A percentile compares a stretch with the other conserved stretches of the same genome.
Conservation (phyloP, 2,888 invertebrate species). For the Sinotaia quadrata region DNA sequence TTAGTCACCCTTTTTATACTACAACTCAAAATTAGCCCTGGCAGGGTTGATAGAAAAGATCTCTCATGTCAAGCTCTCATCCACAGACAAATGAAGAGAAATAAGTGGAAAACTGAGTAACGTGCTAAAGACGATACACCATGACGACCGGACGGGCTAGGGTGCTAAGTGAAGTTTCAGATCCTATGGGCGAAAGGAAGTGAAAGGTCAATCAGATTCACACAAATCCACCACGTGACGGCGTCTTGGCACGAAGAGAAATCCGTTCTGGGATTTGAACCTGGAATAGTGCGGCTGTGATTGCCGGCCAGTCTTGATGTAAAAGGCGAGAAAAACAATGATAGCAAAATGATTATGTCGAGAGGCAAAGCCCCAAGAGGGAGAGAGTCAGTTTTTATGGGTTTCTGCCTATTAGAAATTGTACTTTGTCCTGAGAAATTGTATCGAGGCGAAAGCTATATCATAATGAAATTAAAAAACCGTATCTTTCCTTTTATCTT, state of each 20-base stretch:
- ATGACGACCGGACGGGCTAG: neutral
- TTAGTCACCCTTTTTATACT: no score
- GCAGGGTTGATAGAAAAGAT: conserved; percentile 6
- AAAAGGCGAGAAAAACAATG: neutral
- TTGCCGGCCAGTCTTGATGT: neutral
- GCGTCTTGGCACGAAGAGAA: neutral
- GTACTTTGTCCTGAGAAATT: no score
- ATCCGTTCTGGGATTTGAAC: conserved; percentile 5
- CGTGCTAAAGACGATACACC: neutral
- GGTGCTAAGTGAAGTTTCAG: neutral
- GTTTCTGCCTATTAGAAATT: no score
- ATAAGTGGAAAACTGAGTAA: neutral
- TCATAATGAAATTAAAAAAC: no score
- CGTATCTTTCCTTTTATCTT: no score
- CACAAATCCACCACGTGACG: neutral
- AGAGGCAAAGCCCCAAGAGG: no score
- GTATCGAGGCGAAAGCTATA: no score
- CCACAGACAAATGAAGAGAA: conserved; percentile 3
- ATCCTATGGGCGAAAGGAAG: neutral
- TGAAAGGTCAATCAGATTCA: neutral
- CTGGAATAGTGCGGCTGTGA: neutral
- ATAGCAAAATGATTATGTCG: neutral
- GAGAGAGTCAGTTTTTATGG: no score
- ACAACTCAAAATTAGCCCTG: neutral
- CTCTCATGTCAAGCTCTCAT: conserved; percentile 1